Evolutionary conservation across 2,797 vertebrate genomes (phyloP).

Genomic region (Sebastes kiyomatsui): DNA sequence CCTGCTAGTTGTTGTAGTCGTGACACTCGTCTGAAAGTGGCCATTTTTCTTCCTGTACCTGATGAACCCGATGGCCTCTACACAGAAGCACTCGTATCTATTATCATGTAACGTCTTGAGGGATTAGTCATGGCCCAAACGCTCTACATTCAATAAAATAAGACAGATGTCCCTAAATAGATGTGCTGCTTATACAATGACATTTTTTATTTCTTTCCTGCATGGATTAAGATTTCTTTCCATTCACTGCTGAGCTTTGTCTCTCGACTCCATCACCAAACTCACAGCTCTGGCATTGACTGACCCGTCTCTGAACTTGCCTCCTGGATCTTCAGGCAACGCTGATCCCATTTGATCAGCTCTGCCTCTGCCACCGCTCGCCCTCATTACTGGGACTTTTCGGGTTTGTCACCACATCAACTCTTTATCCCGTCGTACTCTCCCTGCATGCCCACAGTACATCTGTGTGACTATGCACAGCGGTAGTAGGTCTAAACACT

Average conservation of each 20-base stretch:
- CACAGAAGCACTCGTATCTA: slow-evolving; percentile 42
- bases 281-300: slow-evolving; percentile 12
- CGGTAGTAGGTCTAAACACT: slow-evolving; percentile 56
- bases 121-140: slow-evolving; percentile 49
- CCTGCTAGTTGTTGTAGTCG: slow-evolving; percentile 30
- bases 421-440: slow-evolving; percentile 14
- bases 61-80: slow-evolving; percentile 67
- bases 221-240: slow-evolving; percentile 12
- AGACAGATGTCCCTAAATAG: slow-evolving; percentile 39
- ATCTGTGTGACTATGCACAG: slow-evolving; percentile 49
- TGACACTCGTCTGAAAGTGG: slow-evolving; percentile 51
- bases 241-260: not conserved
- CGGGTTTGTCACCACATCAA: slow-evolving; percentile 33
- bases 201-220: slow-evolving; percentile 24
- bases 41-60: slow-evolving; percentile 56
- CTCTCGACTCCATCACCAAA: slow-evolving; percentile 7
- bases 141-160: slow-evolving; percentile 35
- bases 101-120: slow-evolving; percentile 47
- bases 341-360: slow-evolving; percentile 56
- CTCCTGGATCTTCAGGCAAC: slow-evolving; percentile 34
- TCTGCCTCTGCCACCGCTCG: slow-evolving; percentile 29
- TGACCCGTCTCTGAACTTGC: slow-evolving; percentile 50
- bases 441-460: slow-evolving; percentile 28
- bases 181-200: slow-evolving; percentile 29
- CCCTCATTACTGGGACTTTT: slow-evolving; percentile 38